Conservation (phyloP, 2,113 vertebrate species). For the Channa maculata region DNA sequence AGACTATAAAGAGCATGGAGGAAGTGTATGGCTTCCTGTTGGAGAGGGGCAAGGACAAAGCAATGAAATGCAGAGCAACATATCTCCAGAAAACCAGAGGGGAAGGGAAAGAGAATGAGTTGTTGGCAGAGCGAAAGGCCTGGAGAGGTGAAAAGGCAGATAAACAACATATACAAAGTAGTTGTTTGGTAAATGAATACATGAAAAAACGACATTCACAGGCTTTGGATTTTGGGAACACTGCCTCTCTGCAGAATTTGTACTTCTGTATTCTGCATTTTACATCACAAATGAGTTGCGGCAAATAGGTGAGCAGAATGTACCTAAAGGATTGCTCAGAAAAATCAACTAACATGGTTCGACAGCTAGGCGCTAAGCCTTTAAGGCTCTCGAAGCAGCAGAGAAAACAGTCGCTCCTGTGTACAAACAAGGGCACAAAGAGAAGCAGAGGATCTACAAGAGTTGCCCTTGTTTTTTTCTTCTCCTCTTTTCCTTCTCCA, state of each 20-base stretch:
- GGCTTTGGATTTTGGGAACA: conserved; percentile 16
- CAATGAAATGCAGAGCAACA: conserved; percentile 46
- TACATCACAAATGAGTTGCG: conserved; percentile 28
- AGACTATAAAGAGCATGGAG: conserved; percentile 61
- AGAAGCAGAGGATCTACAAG: conserved; percentile 24
- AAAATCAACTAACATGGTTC: conserved; percentile 24
- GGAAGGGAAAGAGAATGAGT: conserved; percentile 26
- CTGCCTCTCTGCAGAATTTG: conserved; percentile 36
- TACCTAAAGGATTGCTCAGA: conserved; percentile 15
- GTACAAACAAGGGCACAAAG: conserved; percentile 46
- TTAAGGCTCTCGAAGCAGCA: conserved; percentile 20
- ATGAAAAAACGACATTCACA: conserved; percentile 41
- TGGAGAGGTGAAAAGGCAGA: conserved; percentile 44
- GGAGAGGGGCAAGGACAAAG: conserved; percentile 40
- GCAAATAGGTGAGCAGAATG: conserved; percentile 29
- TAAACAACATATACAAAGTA: conserved; percentile 56
- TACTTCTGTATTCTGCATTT: conserved; percentile 21
- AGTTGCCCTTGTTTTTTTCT: conserved; percentile 26
- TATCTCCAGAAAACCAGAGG: conserved; percentile 66
- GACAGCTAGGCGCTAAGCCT: conserved; percentile 4
- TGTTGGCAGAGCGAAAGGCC: conserved; percentile 44
- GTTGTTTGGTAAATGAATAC: conserved; percentile 52
- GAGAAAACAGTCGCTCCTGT: conserved; percentile 24
- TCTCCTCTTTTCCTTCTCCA: conserved; percentile 1
- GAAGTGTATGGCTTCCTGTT: conserved; percentile 62